Evolutionary conservation across 2,797 vertebrate genomes (phyloP).

Genomic region (Fundulus diaphanus): DNA sequence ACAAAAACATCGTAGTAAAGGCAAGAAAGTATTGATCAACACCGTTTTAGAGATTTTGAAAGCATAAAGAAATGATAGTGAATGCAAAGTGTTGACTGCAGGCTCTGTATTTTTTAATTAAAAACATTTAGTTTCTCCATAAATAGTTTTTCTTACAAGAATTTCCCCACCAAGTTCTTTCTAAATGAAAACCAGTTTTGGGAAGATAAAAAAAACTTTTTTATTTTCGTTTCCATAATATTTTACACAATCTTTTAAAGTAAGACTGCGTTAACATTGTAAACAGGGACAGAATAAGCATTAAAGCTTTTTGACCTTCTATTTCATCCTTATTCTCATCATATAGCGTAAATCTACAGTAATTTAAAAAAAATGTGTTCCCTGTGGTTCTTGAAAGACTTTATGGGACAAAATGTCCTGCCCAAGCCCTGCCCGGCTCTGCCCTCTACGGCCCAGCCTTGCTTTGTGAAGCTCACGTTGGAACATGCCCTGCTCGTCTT

Average conservation of each 20-base stretch:
- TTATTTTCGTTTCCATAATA: not conserved
- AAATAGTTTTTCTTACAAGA: no score
- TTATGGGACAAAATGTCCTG: not conserved
- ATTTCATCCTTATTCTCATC: not conserved
- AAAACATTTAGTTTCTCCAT: no score
- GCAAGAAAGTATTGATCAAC: no score
- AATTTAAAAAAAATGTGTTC: no score
- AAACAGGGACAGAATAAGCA: not conserved
- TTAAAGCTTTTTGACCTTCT: no score
- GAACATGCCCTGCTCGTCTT: conserved; percentile 33
- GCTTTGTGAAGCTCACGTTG: conserved; percentile 38
- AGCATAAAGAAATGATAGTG: no score
- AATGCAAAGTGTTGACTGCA: no score
- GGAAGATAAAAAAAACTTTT: no score
- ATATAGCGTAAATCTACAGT: not conserved
- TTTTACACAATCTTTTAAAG: not conserved
- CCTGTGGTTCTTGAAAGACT: not conserved
- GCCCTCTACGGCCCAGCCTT: conserved; percentile 4
- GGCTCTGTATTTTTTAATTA: no score
- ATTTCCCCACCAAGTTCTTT: no score
- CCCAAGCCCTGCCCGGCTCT: not conserved
- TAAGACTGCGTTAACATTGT: not conserved
- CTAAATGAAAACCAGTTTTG: not conserved
- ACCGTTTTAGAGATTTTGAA: no score
- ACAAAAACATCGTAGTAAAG: no score